Evolutionary conservation across 92 coral and sea anemone species (phyloP), one percentile per base, ranked within the genome.

Genomic region (Nematostella vectensis): DNA sequence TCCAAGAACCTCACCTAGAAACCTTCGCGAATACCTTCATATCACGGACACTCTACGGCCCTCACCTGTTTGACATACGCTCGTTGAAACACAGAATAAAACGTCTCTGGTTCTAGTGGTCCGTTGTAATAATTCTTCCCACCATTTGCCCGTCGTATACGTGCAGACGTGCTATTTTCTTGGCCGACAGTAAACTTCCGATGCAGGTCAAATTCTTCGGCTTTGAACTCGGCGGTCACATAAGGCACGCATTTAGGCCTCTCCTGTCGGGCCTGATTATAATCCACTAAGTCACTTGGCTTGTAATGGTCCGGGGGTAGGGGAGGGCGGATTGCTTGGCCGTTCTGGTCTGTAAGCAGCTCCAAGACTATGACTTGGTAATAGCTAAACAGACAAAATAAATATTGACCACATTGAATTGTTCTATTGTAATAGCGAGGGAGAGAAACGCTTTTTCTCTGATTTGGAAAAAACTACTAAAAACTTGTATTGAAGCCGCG

Each of bases 21-120:
- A n/a, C n/a, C n/a, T n/a, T n/a, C n/a, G n/a, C n/a, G n/a, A n/a
- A n/a, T n/a, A n/a, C n/a, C n/a, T n/a, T n/a, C n/a, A n/a, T n/a
- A n/a, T n/a, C n/a, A n/a, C n/a, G n/a, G n/a, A n/a, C n/a, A n/a
- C n/a, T n/a, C n/a, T n/a, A n/a, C n/a, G n/a, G n/a, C n/a, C n/a
- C 63, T 40, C 31, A 85, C 94, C 94, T 79, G 70, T 16, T 31
- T 49, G 11, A 85, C 77, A 36, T 77, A 73, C 12, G 94, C 94
- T 36, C 94, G 69, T 55, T 75, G 83, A 51, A 85, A 85, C 61
- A 75, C 82, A 0, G 80, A 59, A 39, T 85, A 85, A 40, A 24
- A 85, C 1, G 94, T 85, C 0, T 40, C 55, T 27, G 68, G 80
- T 17, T 66, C 59, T 29, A 85, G 53, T 11, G 94, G 94, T 15